Evolutionary conservation across 2,113 vertebrate genomes (phyloP).

Genomic region (Paracanthobrama guichenoti): DNA sequence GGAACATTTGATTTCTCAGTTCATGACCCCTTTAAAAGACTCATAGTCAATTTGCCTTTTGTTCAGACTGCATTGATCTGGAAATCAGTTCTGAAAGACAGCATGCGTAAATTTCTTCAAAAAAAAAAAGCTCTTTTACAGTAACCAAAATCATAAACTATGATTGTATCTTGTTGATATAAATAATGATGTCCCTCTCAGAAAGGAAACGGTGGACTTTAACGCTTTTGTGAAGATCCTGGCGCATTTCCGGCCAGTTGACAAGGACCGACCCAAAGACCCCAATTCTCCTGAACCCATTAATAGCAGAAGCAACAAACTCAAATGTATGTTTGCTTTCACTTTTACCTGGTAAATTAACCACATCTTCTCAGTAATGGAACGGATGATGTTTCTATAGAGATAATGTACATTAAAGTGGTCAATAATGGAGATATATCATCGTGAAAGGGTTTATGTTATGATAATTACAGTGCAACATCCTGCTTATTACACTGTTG

Average conservation of each 20-base stretch:
- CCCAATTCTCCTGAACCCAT: slow-evolving; percentile 63
- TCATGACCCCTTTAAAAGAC: neutral
- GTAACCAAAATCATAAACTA: neutral
- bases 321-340: slow-evolving; percentile 74
- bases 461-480: neutral
- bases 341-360: neutral
- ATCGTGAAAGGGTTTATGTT: neutral
- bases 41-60: neutral
- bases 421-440: neutral
- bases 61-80: neutral
- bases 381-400: neutral
- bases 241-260: slow-evolving; percentile 80
- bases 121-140: neutral
- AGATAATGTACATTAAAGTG: neutral
- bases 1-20: too few species aligned
- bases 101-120: neutral
- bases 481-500: neutral
- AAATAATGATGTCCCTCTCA: slow-evolving; percentile 49
- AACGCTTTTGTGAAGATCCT: slow-evolving; percentile 75
- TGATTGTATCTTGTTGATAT: neutral
- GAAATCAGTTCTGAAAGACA: neutral
- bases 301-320: slow-evolving; percentile 78
- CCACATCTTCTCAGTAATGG: neutral
- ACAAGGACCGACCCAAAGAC: slow-evolving; percentile 56
- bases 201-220: slow-evolving; percentile 77